A percentile compares a stretch with the other conserved stretches of the same genome.
Conservation (phyloP, 2,113 vertebrate genomes). For the Danio rerio region DNA sequence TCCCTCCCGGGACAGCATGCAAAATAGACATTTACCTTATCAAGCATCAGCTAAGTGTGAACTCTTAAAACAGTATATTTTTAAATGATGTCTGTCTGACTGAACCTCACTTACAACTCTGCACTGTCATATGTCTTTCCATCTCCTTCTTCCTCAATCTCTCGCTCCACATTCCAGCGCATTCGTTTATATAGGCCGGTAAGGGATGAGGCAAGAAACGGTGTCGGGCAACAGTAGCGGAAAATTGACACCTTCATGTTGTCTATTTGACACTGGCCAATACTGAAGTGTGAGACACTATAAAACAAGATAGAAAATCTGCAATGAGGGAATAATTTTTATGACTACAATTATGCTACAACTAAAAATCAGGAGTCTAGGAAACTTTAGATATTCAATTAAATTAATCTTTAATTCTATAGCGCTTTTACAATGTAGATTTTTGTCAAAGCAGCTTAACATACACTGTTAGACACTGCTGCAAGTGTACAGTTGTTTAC, state of each 20-base stretch:
- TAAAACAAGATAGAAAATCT: background rate
- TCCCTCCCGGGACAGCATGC: too few species aligned
- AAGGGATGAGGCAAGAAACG: slow-evolving; percentile 71
- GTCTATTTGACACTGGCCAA: slow-evolving; percentile 75
- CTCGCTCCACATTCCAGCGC: slow-evolving; percentile 84
- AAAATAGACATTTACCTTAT: too few species aligned
- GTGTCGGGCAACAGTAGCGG: slow-evolving; percentile 74
- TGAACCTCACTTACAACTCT: slow-evolving; percentile 78
- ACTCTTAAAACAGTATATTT: too few species aligned
- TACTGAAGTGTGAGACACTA: slow-evolving; percentile 82
- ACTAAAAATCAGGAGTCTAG: too few species aligned
- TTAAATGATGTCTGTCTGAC: background rate
- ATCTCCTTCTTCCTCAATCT: slow-evolving; percentile 1
- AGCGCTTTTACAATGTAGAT: too few species aligned
- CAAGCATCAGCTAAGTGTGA: background rate
- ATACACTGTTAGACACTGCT: too few species aligned
- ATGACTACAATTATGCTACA: too few species aligned
- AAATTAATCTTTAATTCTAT: too few species aligned
- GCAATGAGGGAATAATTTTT: background rate
- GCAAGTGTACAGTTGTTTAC: too few species aligned
- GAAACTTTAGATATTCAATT: too few species aligned
- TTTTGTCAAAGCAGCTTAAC: too few species aligned
- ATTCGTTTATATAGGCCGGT: slow-evolving; percentile 82
- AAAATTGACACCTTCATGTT: slow-evolving; percentile 75
- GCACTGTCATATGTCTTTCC: slow-evolving; percentile 47